These are phyloP conservation scores for Eulacestoma nigropectus DNA, from an alignment of 2,113 vertebrate genomes.

Conservation along the genomic window DNA sequence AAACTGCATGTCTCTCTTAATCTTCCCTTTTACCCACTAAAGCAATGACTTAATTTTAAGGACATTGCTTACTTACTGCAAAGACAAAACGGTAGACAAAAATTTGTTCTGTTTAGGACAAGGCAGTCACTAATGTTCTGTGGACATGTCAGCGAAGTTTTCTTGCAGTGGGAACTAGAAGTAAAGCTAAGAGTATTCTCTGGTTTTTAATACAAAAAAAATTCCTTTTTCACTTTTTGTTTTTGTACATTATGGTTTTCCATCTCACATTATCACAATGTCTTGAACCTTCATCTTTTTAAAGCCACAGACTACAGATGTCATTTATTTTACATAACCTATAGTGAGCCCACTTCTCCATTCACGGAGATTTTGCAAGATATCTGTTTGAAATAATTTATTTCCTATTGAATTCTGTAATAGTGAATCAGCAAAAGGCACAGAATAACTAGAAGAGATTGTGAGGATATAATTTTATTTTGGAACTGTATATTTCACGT, in stretches of 20 bases:
- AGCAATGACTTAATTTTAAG: background rate
- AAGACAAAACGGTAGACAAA: background rate
- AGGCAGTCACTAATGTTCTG: background rate
- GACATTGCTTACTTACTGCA: background rate
- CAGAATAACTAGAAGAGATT: background rate
- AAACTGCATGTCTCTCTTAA: background rate
- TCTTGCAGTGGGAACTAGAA: background rate
- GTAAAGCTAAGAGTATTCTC: background rate
- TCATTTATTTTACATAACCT: background rate
- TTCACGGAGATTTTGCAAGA: background rate
- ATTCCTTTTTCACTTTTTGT: background rate
- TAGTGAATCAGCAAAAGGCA: background rate
- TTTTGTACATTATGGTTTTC: background rate
- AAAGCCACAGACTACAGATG: background rate
- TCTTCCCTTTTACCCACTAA: background rate
- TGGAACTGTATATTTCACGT: background rate
- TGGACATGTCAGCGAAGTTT: background rate
- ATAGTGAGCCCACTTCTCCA: background rate
- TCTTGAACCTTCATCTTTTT: background rate
- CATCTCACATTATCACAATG: background rate
- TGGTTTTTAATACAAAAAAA: background rate
- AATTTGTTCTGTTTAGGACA: background rate
- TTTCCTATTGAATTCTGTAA: background rate
- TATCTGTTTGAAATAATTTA: background rate
- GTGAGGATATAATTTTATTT: background rate